These are phyloP conservation scores for Achlya flavicornis DNA, from an alignment of 2,888 invertebrate species.

Conservation along the genomic window DNA sequence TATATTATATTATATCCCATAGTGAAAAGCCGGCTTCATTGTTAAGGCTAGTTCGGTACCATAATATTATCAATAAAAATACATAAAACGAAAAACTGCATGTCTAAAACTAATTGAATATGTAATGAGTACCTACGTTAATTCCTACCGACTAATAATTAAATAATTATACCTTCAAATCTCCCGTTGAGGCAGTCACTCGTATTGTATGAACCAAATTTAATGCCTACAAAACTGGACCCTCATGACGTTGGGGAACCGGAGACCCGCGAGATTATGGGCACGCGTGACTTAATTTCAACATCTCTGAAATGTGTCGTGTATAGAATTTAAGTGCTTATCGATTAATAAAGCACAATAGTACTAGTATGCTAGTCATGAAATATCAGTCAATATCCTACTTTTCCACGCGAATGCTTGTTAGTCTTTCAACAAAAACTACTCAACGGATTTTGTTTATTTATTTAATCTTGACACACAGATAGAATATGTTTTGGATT, in stretches of 20 bases:
- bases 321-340: not conserved
- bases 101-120: not conserved
- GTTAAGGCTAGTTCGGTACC: too few relatives aligned
- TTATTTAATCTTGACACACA: too few relatives aligned
- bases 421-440: too few relatives aligned
- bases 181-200: not conserved
- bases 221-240: constrained; percentile 6
- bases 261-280: not conserved
- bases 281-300: constrained; percentile 7
- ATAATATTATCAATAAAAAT: not conserved
- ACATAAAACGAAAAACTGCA: not conserved
- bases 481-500: too few relatives aligned
- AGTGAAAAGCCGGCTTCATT: too few relatives aligned
- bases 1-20: too few relatives aligned
- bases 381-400: not conserved
- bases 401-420: too few relatives aligned
- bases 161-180: not conserved
- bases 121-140: too few relatives aligned
- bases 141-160: too few relatives aligned
- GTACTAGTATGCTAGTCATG: not conserved
- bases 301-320: not conserved
- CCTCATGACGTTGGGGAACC: not conserved
- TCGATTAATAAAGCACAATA: not conserved
- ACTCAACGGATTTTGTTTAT: too few relatives aligned
- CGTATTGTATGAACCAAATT: not conserved